Evolutionary conservation across 2,888 invertebrate species (phyloP).

Genomic region (Eumacrocentrus americanus): DNA sequence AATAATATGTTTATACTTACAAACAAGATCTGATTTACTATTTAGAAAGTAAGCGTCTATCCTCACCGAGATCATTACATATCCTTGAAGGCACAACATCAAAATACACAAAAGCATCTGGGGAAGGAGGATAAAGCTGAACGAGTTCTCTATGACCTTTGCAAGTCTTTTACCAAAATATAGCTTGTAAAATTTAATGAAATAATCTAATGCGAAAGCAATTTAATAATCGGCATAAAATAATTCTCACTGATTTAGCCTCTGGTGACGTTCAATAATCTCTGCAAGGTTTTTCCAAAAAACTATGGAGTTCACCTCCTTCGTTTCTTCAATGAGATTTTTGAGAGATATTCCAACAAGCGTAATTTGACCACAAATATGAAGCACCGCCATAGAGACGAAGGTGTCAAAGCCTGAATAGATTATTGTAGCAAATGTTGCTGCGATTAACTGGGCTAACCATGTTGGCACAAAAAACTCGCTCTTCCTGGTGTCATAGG

Average conservation of each 20-base stretch:
- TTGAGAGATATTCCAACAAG: slow-evolving; percentile 19
- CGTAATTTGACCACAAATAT: slow-evolving; percentile 47
- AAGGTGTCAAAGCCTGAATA: slow-evolving; percentile 46
- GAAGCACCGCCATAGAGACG: slow-evolving; percentile 43
- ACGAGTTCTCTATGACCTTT: slow-evolving; percentile 6
- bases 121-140: slow-evolving; percentile 14
- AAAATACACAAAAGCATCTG: slow-evolving; percentile 41
- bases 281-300: background rate
- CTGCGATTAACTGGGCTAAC: slow-evolving; percentile 41
- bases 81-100: slow-evolving; percentile 47
- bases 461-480: slow-evolving; percentile 43
- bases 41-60: background rate
- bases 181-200: background rate
- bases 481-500: slow-evolving; percentile 40
- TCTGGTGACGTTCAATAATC: background rate
- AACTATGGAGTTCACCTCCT: background rate
- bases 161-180: background rate
- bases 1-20: background rate
- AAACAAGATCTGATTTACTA: background rate
- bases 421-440: slow-evolving; percentile 39
- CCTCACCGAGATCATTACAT: slow-evolving; percentile 44
- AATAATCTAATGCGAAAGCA: background rate
- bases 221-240: background rate
- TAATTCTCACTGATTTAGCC: background rate
- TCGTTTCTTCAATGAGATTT: too few relatives aligned